These are phyloP conservation scores for Sus cebifrons DNA, from an alignment of 2,797 vertebrate species.

Conservation along the genomic window DNA sequence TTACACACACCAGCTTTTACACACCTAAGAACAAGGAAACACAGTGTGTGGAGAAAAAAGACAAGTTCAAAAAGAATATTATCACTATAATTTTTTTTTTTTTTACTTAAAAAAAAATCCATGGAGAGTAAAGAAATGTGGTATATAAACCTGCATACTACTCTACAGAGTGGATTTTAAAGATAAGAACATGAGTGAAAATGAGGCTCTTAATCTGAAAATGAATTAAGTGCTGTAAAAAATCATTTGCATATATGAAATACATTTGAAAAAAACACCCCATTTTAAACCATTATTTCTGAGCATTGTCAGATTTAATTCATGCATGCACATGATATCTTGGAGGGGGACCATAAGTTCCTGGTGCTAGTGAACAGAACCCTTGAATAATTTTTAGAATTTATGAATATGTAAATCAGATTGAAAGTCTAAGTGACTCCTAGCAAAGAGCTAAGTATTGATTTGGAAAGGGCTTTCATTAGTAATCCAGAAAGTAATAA, in stretches of 20 bases:
- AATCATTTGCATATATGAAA: constrained; percentile 65
- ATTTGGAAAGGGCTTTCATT: constrained; percentile 57
- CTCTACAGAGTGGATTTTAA: constrained; percentile 78
- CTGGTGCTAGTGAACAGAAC: constrained; percentile 37
- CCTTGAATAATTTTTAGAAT: constrained; percentile 25
- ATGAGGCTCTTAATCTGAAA: constrained; percentile 63
- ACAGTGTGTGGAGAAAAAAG: constrained; percentile 58
- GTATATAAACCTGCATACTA: constrained; percentile 60
- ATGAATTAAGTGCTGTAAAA: constrained; percentile 65
- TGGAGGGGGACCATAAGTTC: not conserved
- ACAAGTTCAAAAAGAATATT: constrained; percentile 61
- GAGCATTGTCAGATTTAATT: not conserved
- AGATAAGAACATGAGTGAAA: constrained; percentile 51
- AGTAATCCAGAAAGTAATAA: not conserved
- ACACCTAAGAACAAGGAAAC: not conserved
- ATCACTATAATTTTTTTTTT: constrained; percentile 68
- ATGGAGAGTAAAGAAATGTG: constrained; percentile 61
- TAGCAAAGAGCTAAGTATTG: not conserved
- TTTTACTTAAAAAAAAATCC: constrained; percentile 56
- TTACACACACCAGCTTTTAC: not conserved
- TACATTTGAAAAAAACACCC: not conserved
- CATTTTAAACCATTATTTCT: constrained; percentile 61
- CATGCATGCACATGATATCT: constrained; percentile 9
- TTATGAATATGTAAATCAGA: constrained; percentile 1
- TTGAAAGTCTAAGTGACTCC: constrained; percentile 6